These are phyloP conservation scores for Epinotia bilunana DNA, from an alignment of 2,888 invertebrate genomes.

Conservation along the genomic window DNA sequence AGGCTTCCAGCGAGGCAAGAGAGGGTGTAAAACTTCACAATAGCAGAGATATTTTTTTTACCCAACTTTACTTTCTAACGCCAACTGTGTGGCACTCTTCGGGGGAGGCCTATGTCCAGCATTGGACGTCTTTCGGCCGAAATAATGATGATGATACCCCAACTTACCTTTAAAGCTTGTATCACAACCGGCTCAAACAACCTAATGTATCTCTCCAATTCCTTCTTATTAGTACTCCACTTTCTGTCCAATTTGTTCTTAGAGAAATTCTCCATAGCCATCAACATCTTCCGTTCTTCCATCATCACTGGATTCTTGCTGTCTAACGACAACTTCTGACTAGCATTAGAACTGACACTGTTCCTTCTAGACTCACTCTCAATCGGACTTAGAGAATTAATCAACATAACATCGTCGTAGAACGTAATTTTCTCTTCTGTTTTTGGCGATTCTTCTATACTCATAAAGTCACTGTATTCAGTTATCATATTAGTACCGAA, in stretches of 20 bases:
- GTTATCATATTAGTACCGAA: constrained; percentile 89
- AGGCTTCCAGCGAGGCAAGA: no score
- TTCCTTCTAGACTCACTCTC: constrained; percentile 62
- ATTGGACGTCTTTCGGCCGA: no score
- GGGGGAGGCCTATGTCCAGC: no score
- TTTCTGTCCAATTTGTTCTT: constrained; percentile 78
- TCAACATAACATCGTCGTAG: constrained; percentile 68
- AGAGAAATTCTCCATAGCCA: constrained; percentile 76
- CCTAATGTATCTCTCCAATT: constrained; percentile 91
- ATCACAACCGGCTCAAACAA: constrained; percentile 98
- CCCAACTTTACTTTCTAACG: no score
- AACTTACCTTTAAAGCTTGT: constrained; percentile 91
- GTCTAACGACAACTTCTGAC: constrained; percentile 68
- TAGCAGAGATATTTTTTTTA: no score
- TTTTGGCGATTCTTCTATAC: constrained; percentile 59
- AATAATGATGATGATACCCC: no score
- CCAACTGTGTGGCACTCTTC: no score
- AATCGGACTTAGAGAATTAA: constrained; percentile 56
- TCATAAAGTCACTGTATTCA: constrained; percentile 73
- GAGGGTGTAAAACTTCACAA: no score
- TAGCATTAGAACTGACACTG: constrained; percentile 67
- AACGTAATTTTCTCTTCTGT: constrained; percentile 55
- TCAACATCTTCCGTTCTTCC: constrained; percentile 69
- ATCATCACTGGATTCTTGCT: constrained; percentile 70
- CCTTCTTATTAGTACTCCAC: constrained; percentile 80